phyloP scores from a whole-genome alignment of 2,888 invertebrate genomes.

The Neoaliturus tenellus region DNA sequence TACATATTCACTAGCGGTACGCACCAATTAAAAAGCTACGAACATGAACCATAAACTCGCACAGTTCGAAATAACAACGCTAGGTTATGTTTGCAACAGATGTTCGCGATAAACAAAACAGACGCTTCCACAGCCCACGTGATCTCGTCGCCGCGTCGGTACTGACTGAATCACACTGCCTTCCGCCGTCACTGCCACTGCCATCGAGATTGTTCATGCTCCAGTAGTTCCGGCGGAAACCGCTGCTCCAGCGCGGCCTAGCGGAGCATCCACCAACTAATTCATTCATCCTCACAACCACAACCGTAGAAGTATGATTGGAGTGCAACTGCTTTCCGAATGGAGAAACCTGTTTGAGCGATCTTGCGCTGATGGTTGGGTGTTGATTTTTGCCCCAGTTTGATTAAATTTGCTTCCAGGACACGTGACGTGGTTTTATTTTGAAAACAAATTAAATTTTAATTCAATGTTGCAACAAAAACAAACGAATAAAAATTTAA shows the following conservation, averaged over 20 bases:
- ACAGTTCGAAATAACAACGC: not conserved
- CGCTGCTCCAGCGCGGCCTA: not conserved
- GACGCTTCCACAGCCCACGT: not conserved
- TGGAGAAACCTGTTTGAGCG: too few species aligned
- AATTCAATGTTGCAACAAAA: too few species aligned
- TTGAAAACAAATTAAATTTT: too few species aligned
- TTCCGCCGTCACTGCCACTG: slow-evolving; percentile 22
- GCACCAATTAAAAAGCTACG: slow-evolving; percentile 2
- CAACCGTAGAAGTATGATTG: too few species aligned
- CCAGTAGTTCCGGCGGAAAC: slow-evolving; percentile 39
- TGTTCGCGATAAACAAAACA: not conserved
- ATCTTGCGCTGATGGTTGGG: too few species aligned
- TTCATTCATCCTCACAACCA: not conserved
- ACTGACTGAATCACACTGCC: slow-evolving; percentile 16
- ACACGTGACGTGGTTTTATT: too few species aligned
- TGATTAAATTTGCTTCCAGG: too few species aligned
- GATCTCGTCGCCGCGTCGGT: slow-evolving; percentile 5
- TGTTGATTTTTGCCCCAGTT: too few species aligned
- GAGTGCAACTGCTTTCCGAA: too few species aligned
- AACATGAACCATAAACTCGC: not conserved
- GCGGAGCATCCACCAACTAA: not conserved
- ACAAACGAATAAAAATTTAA: too few species aligned
- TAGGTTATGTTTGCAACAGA: not conserved
- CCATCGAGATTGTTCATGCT: slow-evolving; percentile 34
- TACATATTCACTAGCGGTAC: not conserved